These are phyloP conservation scores for Trachurus trachurus DNA, from an alignment of 2,797 vertebrate species.

Conservation along the genomic window DNA sequence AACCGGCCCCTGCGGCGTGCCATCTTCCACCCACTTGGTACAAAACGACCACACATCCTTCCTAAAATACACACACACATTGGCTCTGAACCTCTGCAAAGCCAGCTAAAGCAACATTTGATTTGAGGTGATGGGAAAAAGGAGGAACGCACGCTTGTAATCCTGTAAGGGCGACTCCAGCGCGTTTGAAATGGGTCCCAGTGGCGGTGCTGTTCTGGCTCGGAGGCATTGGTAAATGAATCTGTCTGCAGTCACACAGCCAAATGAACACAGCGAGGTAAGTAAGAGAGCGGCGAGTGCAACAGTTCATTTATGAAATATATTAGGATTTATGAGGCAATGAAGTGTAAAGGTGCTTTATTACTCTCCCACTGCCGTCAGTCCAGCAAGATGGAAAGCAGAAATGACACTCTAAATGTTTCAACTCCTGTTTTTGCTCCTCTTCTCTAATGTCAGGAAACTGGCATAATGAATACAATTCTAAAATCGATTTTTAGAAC, in stretches of 20 bases:
- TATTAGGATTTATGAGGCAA: conserved; percentile 85
- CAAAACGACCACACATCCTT: conserved; percentile 20
- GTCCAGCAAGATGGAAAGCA: conserved; percentile 62
- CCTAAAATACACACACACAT: conserved; percentile 22
- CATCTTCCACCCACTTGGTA: conserved; percentile 56
- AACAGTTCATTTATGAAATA: conserved; percentile 82
- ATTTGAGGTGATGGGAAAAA: conserved; percentile 65
- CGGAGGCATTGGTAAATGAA: conserved; percentile 72
- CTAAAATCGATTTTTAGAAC: conserved; percentile 47
- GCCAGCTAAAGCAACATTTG: conserved; percentile 62
- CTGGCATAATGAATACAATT: conserved; percentile 48
- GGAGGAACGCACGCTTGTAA: conserved; percentile 57
- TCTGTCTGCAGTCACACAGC: conserved; percentile 68
- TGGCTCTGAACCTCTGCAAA: conserved; percentile 36
- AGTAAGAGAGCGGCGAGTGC: conserved; percentile 65
- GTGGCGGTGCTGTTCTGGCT: conserved; percentile 50
- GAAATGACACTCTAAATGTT: conserved; percentile 67
- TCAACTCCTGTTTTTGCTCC: conserved; percentile 59
- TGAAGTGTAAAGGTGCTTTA: conserved; percentile 81
- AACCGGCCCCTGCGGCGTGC: conserved; percentile 62
- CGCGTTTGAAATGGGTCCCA: conserved; percentile 68
- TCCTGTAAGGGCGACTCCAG: conserved; percentile 66
- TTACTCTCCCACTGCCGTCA: conserved; percentile 69
- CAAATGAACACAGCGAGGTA: conserved; percentile 72
- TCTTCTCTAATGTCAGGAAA: conserved; percentile 58